These are phyloP conservation scores for Iselma pallidipennis DNA, from an alignment of 2,888 invertebrate species.

Conservation along the genomic window DNA sequence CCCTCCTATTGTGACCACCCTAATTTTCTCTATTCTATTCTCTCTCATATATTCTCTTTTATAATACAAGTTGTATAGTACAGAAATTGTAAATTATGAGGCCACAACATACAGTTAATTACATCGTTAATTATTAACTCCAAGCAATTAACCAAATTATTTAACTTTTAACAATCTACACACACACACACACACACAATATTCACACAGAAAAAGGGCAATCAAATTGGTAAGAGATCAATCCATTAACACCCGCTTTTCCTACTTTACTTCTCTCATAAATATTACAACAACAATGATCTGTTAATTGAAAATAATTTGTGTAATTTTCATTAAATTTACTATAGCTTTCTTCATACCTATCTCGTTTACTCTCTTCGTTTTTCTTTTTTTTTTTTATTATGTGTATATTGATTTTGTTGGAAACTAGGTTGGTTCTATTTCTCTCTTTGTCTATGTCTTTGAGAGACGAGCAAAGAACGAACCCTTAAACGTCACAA, in stretches of 20 bases:
- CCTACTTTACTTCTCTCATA: too few species aligned
- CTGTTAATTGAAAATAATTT: not conserved
- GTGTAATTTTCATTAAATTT: not conserved
- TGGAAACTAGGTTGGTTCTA: not conserved
- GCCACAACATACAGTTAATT: not conserved
- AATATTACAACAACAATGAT: not conserved
- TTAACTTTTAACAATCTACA: not conserved
- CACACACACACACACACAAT: not conserved
- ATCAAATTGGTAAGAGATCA: not conserved
- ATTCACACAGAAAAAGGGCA: not conserved
- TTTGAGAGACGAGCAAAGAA: too few species aligned
- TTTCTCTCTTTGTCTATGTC: not conserved
- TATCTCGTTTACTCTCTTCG: not conserved
- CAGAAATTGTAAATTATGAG: too few species aligned
- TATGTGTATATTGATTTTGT: constrained; percentile 3
- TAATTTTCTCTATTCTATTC: too few species aligned
- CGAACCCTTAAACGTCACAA: not conserved
- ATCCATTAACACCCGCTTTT: too few species aligned
- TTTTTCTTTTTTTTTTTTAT: not conserved
- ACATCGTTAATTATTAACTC: not conserved
- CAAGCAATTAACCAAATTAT: not conserved
- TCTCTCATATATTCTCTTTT: not conserved
- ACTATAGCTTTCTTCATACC: not conserved
- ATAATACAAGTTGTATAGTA: not conserved
- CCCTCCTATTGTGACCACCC: not conserved